Base-by-base conservation (phyloP, 2,888 invertebrate genomes). In the Coleophora deauratella region DNA sequence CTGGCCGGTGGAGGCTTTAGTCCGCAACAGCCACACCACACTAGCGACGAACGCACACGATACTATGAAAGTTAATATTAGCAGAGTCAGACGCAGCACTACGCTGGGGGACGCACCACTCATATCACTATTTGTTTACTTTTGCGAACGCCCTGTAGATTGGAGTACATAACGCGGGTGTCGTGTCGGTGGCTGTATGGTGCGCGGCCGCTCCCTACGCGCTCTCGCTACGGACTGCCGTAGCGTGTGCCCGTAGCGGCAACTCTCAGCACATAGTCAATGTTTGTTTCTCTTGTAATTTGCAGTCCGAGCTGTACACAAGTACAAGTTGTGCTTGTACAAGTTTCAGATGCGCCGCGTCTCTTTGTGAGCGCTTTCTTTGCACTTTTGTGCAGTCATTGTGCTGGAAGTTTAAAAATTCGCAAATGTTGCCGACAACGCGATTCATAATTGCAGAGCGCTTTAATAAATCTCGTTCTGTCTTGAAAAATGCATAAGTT, bases 121-220 rank as follows among this genome's bases (percentile, higher is more conserved):
- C 84, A 85, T 85, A 82, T 84, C 82, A 84, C 82, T 79, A 74
- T 76, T 81, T 84, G 82, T 80, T 81, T 78, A 66, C 73, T 71
- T 81, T 79, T 72, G 54, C 58, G 52, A 60, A 66, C 66, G 70
- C 66, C 67, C 67, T 65, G 67, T 66, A 68, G 21, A 21, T 21
- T 3, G 3, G 21, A 69, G 75, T 64, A 73, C 84, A 82, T 84
- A 68, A 69, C 84, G 84, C 72, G 72, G 61, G 21, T 59, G 62
- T 59, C 65, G 59, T 65, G 74, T 72, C 66, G 71, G 43, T 46
- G 51, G 62, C 74, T 73, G 72, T 76, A 73, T n/a, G 53, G 56
- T 73, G 66, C 51, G 61, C 76, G 77, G 66, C 72, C 72, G 67
- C 60, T 61, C 70, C 66, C 72, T 70, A 67, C 70, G 71, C 51